Conservation (phyloP, 1,140 invertebrate species). For the Trichonephila clavipes region DNA sequence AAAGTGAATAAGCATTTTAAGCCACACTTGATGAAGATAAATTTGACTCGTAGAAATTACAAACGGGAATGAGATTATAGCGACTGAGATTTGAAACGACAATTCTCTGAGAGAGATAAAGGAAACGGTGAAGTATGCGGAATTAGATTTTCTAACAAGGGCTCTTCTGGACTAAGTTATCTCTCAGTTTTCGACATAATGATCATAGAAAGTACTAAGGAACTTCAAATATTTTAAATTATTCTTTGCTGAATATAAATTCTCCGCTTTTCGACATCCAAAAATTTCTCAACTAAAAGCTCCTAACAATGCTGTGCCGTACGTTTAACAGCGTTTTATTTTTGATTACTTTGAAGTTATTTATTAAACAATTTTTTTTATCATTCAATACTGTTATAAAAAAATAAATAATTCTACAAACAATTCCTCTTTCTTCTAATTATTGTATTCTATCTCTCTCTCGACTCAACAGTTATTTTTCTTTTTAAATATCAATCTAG, state of each 20-base stretch:
- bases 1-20: constrained; percentile 48
- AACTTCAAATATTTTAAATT: not conserved
- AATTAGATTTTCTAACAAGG: constrained; percentile 14
- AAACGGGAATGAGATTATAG: not conserved
- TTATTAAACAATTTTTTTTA: no score
- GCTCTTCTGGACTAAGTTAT: not conserved
- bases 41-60: constrained; percentile 23
- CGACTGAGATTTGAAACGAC: not conserved
- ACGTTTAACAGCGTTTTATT: no score
- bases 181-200: not conserved
- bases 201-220: not conserved
- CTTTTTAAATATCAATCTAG: no score
- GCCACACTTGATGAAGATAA: constrained; percentile 55
- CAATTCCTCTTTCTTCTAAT: no score
- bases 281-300: no score
- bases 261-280: not conserved
- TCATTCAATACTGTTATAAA: no score
- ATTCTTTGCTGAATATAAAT: not conserved
- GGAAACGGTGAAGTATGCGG: not conserved
- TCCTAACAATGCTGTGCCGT: no score
- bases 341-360: no score
- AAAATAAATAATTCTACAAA: no score
- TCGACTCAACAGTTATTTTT: no score
- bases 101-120: not conserved
- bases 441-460: no score